Percentiles rank a stretch among this genome's conserved stretches.
phyloP scores from a whole-genome alignment of 2,113 vertebrate species.

The Meles meles region DNA sequence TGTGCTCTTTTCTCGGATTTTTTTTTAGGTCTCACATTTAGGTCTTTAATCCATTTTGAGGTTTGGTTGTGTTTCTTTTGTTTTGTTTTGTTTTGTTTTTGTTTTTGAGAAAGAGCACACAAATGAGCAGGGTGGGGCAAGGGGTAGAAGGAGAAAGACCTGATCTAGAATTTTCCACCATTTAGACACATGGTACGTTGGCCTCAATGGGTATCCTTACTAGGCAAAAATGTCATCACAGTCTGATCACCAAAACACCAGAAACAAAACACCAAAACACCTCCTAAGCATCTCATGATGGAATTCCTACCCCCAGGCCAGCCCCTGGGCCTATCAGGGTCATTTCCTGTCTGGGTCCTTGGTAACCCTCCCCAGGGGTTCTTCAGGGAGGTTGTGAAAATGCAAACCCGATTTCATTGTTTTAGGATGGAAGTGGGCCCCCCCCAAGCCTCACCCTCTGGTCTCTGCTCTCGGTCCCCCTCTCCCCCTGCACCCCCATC shows the following conservation, averaged over 20 bases:
- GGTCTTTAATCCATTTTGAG: background rate
- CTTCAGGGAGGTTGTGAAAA: background rate
- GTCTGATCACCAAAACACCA: background rate
- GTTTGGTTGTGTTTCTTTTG: background rate
- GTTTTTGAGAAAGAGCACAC: background rate
- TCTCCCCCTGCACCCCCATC: accelerated
- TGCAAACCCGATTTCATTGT: accelerated
- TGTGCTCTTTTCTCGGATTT: background rate
- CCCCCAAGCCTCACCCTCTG: accelerated
- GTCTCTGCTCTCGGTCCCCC: background rate
- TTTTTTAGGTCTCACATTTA: background rate
- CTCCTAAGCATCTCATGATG: background rate
- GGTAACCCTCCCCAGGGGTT: background rate
- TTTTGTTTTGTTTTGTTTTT: background rate
- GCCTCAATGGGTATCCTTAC: too few relatives aligned
- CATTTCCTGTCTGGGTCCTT: background rate
- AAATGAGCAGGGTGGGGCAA: background rate
- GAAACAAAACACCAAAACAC: background rate
- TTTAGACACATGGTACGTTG: accelerated
- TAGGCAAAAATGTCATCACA: accelerated
- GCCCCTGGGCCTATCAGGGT: background rate
- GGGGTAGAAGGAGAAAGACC: background rate
- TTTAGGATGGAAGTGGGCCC: background rate
- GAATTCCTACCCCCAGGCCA: too few relatives aligned
- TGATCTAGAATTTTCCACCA: background rate